These are phyloP conservation scores for Chloroclystis v-ata DNA, from an alignment of 2,888 invertebrate species.

Conservation along the genomic window DNA sequence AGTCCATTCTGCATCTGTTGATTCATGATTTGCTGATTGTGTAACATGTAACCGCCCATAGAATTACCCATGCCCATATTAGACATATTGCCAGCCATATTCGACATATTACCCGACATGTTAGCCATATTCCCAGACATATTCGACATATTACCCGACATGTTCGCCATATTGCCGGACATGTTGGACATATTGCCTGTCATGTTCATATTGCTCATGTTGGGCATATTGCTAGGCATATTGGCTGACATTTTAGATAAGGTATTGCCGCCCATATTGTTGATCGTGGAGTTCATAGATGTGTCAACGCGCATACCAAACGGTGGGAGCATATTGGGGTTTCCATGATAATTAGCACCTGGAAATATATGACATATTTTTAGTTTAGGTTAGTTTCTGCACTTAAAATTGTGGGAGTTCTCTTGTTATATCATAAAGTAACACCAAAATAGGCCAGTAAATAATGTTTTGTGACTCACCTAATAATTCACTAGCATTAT, in stretches of 20 bases:
- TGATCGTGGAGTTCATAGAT: constrained; percentile 37
- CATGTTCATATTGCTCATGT: constrained; percentile 22
- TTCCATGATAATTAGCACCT: constrained; percentile 76
- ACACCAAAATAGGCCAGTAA: too few relatives aligned
- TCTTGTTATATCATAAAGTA: too few relatives aligned
- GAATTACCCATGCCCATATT: constrained; percentile 22
- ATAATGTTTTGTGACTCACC: too few relatives aligned
- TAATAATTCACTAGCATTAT: constrained; percentile 73
- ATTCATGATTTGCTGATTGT: constrained; percentile 53
- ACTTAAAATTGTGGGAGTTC: too few relatives aligned
- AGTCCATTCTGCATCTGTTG: constrained; percentile 48
- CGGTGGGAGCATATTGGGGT: constrained; percentile 70
- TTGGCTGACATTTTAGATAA: constrained; percentile 17
- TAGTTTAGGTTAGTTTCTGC: too few relatives aligned
- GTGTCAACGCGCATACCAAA: constrained; percentile 74
- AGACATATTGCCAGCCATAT: constrained; percentile 26
- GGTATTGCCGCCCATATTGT: constrained; percentile 30
- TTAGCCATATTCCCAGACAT: constrained; percentile 26
- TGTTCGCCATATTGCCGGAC: constrained; percentile 24
- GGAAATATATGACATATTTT: too few relatives aligned
- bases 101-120: constrained; percentile 16
- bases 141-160: constrained; percentile 18
- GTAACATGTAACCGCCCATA: constrained; percentile 50
- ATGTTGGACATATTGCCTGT: constrained; percentile 15
- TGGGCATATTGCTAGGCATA: constrained; percentile 12